phyloP scores from a whole-genome alignment of 2,888 invertebrate genomes.

The Fissipunctia ypsillon region DNA sequence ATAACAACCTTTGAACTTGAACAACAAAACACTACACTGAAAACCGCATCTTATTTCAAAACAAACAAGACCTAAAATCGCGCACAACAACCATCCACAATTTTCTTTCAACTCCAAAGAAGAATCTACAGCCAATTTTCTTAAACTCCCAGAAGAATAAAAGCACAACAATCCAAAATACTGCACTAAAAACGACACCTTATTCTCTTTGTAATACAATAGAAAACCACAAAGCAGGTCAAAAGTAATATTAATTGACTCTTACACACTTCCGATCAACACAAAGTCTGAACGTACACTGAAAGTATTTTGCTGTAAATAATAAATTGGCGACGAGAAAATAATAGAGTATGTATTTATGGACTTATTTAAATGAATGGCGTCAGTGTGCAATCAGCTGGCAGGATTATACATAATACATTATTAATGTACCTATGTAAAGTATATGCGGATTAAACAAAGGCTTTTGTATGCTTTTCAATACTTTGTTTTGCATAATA shows the following conservation, averaged over 20 bases:
- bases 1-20: slow-evolving; percentile 11
- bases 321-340: slow-evolving; percentile 33
- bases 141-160: not conserved
- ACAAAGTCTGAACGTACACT: slow-evolving; percentile 41
- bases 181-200: slow-evolving; percentile 39
- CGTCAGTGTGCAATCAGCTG: slow-evolving; percentile 55
- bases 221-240: not conserved
- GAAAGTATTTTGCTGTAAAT: slow-evolving; percentile 47
- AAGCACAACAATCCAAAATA: slow-evolving; percentile 7
- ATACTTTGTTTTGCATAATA: not conserved
- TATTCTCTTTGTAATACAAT: rapidly evolving
- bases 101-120: not conserved
- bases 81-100: not conserved
- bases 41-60: slow-evolving; percentile 26
- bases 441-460: slow-evolving; percentile 3
- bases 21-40: slow-evolving; percentile 2
- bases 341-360: not conserved
- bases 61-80: slow-evolving; percentile 6
- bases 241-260: not conserved
- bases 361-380: slow-evolving; percentile 39
- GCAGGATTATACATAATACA: slow-evolving; percentile 20
- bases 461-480: slow-evolving; percentile 6
- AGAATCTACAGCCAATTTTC: not conserved
- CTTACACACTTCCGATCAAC: slow-evolving; percentile 27
- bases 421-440: slow-evolving; percentile 3